Conservation (phyloP, 2,888 invertebrate genomes). For the Adelognathus sp. region DNA sequence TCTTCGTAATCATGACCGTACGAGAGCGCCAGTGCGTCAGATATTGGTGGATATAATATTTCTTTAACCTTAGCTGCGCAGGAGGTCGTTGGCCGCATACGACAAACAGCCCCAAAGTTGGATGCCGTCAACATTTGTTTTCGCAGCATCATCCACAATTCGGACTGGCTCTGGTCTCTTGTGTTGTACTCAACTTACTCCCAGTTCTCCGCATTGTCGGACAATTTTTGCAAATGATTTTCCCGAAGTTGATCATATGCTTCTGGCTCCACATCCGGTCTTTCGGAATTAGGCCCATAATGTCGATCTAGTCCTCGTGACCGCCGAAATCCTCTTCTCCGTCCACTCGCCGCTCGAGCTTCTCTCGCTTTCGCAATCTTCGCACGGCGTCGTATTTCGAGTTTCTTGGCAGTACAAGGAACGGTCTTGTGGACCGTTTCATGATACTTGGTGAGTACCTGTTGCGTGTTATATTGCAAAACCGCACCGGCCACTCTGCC, state of each 20-base stretch:
- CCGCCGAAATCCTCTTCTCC: background rate
- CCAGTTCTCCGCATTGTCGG: constrained; percentile 35
- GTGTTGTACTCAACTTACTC: constrained; percentile 51
- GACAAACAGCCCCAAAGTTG: constrained; percentile 54
- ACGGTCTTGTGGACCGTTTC: background rate
- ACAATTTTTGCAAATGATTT: constrained; percentile 48
- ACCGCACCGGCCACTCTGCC: constrained; percentile 70
- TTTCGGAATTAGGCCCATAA: constrained; percentile 56
- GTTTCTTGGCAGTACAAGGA: background rate
- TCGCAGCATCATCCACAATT: constrained; percentile 50
- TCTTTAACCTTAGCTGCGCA: constrained; percentile 33
- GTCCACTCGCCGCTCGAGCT: background rate
- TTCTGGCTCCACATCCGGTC: constrained; percentile 48
- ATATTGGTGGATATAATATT: constrained; percentile 41
- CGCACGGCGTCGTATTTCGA: constrained; percentile 2
- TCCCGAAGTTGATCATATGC: background rate
- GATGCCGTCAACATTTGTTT: constrained; percentile 58
- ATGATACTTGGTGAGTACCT: constrained; percentile 14
- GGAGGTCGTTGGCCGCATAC: constrained; percentile 35
- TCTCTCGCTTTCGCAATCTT: background rate
- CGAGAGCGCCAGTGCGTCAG: constrained; percentile 9
- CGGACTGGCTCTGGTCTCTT: constrained; percentile 32
- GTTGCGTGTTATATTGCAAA: constrained; percentile 70
- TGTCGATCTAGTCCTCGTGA: constrained; percentile 36
- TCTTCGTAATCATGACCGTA: too few species aligned